Evolutionary conservation across 2,888 invertebrate genomes (phyloP), one percentile per base, ranked within the genome.

Genomic region (Pteria penguin): DNA sequence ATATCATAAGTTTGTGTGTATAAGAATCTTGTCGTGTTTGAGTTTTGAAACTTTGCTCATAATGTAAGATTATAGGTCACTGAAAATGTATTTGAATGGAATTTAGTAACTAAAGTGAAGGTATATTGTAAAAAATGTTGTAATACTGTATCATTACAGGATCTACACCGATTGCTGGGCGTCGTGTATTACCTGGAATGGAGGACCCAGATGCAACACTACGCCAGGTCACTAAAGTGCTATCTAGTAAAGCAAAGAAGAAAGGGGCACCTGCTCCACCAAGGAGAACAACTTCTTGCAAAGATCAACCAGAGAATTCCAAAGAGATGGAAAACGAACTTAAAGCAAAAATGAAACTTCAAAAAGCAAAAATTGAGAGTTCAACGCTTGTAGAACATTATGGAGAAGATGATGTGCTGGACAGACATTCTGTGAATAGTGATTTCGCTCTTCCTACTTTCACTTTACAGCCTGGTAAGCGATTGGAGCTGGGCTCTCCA

Each of bases 261-360:
- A 84, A 87, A 22, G 81, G 81, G 1, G 82, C 84, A 8, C 86
- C 86, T 90, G 97, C 98, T 32, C 98, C 98, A n/a, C 76, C 76
- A 22, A 45, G 72, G 14, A 33, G 76, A 18, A 98, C 98, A 83
- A 96, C 96, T 92, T 96, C 96, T 68, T 96, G 96, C 93, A 87
- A 86, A 57, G 89, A 89, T 14, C 76, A 72, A 24, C 45, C 70
- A 8, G 79, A 78, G 22, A 52, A 31, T 45, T 67, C 68, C 2
- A 71, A 73, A n/a, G 83, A 83, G 31, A 80, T 87, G 61, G 88
- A 89, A 60, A 78, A 82, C 26, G 89, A 89, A 75, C 81, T 89
- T 24, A 88, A 88, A 75, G 85, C 86, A 26, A 86, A 87, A 81
- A 89, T 89, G 83, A 88, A 88, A 67, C 79, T 85, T 32, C 89